Evolutionary conservation across 1,140 invertebrate species (phyloP).

Genomic region (Rhynchophorus ferrugineus): DNA sequence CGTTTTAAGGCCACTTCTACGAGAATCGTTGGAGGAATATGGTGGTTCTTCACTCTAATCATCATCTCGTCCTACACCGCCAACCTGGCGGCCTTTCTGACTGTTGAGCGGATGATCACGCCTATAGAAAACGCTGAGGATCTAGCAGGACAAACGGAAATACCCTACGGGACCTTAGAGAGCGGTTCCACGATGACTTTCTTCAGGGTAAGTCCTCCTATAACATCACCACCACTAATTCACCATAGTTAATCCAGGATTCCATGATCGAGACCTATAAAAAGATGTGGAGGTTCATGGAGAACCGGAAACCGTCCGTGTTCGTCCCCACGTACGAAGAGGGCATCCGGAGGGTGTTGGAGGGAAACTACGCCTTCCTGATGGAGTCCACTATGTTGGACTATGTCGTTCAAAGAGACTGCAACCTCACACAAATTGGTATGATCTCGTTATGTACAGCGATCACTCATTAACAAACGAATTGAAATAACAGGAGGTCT

Average conservation of each 20-base stretch:
- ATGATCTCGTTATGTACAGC: not conserved
- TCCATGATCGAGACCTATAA: slow-evolving; percentile 78
- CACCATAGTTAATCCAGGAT: no score
- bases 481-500: slow-evolving; percentile 20
- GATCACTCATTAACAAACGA: no score
- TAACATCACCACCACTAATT: no score
- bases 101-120: slow-evolving; percentile 77
- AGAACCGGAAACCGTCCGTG: slow-evolving; percentile 62
- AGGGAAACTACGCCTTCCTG: slow-evolving; percentile 84
- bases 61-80: slow-evolving; percentile 86
- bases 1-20: slow-evolving; percentile 57
- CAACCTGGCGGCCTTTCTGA: slow-evolving; percentile 81
- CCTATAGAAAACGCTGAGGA: slow-evolving; percentile 82
- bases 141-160: slow-evolving; percentile 74
- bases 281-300: slow-evolving; percentile 85
- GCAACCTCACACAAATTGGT: slow-evolving; percentile 87
- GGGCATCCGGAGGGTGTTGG: slow-evolving; percentile 68
- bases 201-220: slow-evolving; percentile 60
- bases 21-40: slow-evolving; percentile 67
- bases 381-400: slow-evolving; percentile 94
- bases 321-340: slow-evolving; percentile 69
- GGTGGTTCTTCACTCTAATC: slow-evolving; percentile 88
- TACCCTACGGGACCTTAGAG: slow-evolving; percentile 71
- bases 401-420: slow-evolving; percentile 80
- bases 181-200: slow-evolving; percentile 77